phyloP scores from a whole-genome alignment of 2,888 invertebrate genomes.

The Amblyteles armatorius region DNA sequence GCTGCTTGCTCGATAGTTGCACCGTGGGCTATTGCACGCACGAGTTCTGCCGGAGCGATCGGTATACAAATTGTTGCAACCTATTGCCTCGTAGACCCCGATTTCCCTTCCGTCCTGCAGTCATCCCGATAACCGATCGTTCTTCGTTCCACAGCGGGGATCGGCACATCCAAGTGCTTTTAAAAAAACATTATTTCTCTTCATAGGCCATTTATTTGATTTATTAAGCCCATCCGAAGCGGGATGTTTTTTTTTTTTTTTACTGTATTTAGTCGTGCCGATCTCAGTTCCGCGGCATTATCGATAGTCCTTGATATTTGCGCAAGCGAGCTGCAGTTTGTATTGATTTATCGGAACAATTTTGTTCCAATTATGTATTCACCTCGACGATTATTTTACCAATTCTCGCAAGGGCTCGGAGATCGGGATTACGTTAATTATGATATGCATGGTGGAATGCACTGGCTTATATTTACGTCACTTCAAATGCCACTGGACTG shows the following conservation, averaged over 20 bases:
- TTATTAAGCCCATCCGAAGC: too few species aligned
- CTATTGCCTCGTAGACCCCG: neutral
- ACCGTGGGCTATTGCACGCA: slow-evolving; percentile 31
- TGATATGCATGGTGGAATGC: slow-evolving; percentile 4
- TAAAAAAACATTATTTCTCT: too few species aligned
- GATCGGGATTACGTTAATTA: slow-evolving; percentile 16
- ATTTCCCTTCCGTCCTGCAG: slow-evolving; percentile 24
- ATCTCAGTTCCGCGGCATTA: neutral
- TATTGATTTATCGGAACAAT: slow-evolving; percentile 45
- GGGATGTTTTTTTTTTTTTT: too few species aligned
- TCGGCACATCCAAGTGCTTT: too few species aligned
- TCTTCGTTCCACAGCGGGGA: too few species aligned
- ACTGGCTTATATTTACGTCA: slow-evolving; percentile 9
- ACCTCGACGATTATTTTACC: neutral
- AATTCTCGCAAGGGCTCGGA: slow-evolving; percentile 16
- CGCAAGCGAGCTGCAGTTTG: neutral
- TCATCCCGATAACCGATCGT: too few species aligned
- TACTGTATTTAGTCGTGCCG: neutral
- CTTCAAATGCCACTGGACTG: slow-evolving; percentile 40
- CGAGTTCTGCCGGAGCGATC: slow-evolving; percentile 13
- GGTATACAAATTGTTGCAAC: slow-evolving; percentile 11
- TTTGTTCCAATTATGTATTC: slow-evolving; percentile 32
- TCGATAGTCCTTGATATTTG: slow-evolving; percentile 56
- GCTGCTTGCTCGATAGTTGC: slow-evolving; percentile 29
- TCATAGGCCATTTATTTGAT: too few species aligned